phyloP scores from a whole-genome alignment of 2,797 vertebrate genomes.

The Lerista edwardsae region DNA sequence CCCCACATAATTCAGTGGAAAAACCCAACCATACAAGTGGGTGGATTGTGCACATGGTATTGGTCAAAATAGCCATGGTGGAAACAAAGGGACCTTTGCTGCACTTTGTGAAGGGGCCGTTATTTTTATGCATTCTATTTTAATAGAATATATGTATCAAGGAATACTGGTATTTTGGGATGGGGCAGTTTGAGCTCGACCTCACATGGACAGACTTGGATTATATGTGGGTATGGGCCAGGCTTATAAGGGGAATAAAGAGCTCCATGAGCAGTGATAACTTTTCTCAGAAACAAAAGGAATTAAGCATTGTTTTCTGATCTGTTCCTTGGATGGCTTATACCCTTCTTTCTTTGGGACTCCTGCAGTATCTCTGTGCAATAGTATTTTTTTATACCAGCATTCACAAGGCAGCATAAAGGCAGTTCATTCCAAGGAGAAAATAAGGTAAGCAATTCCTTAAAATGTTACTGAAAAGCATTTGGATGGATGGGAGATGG shows the following conservation, averaged over 20 bases:
- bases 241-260: neutral
- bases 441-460: neutral
- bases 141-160: neutral
- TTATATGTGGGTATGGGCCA: neutral
- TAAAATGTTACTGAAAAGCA: slow-evolving; percentile 5
- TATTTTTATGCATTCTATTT: neutral
- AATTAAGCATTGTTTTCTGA: neutral
- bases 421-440: neutral
- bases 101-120: neutral
- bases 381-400: neutral
- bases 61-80: too few relatives aligned
- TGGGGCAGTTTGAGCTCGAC: neutral
- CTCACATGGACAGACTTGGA: neutral
- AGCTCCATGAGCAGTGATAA: neutral
- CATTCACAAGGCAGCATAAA: slow-evolving; percentile 24
- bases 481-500: slow-evolving; percentile 7
- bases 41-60: too few relatives aligned
- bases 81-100: neutral
- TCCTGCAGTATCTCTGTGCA: neutral
- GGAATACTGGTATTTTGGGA: neutral
- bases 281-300: neutral
- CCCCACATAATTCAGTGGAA: too few relatives aligned
- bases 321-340: neutral
- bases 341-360: neutral
- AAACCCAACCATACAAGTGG: too few relatives aligned